Evolutionary conservation across 2,113 vertebrate species (phyloP), one percentile per base, ranked within the genome.

Genomic region (Alectura lathami): DNA sequence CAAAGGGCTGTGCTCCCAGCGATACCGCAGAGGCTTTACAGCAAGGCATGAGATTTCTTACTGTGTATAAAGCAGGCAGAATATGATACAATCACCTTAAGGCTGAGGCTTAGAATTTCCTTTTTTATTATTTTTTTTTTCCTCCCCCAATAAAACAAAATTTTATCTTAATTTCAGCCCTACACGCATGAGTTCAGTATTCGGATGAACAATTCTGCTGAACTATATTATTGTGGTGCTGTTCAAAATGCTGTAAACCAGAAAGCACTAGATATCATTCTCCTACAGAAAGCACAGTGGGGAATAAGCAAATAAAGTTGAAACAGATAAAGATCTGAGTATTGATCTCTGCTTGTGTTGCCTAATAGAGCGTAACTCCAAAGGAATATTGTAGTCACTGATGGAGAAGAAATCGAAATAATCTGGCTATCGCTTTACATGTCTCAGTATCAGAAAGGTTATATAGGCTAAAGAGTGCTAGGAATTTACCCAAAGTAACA

Each of bases 321-420:
- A 93, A 97, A 95, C 73, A 95, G 95, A 96, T 96, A 97, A 97
- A 92, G 94, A 97, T 96, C 95, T 2, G 3, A 93, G 78, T 97
- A 98, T 97, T 97, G 96, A 98, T 98, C 97, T 88, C 87, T 91
- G 80, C 88, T 97, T 96, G 88, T 94, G 89, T 93, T 97, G 95
- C 88, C 85, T 96, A 98, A 95, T 95, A 95, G 94, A 96, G 96
- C 29, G 40, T 88, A 95, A 74, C 88, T 92, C 79, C 74, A 94
- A 88, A 94, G 77, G 93, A 96, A 96, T 96, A 96, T 73, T 94
- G 93, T 91, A 97, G 94, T 84, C 94, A 96, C 88, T 91, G 96
- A 88, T 80, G 72, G 91, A 89, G 66, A 66, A 96, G 92, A 96
- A 96, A 97, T 94, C 66, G 47, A 96, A 96, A 94, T 91, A 88